phyloP scores from a whole-genome alignment of 2,113 vertebrate species.

The Lasiurus cinereus region DNA sequence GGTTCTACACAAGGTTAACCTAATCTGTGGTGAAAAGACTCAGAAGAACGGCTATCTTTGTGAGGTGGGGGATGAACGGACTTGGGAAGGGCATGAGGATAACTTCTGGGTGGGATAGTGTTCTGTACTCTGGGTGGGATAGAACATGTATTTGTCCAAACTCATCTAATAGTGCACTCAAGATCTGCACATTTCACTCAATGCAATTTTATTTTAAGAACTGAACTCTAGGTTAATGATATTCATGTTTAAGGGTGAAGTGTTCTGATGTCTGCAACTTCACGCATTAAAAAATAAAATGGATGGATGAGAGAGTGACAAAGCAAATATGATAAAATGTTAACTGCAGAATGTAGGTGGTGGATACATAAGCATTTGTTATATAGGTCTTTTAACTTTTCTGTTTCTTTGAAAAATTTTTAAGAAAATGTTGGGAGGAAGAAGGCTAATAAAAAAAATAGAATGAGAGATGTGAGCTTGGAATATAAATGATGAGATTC shows the following conservation, averaged over 20 bases:
- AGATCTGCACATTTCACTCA: not conserved
- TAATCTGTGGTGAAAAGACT: not conserved
- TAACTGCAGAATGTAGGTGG: not conserved
- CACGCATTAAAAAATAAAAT: conserved; percentile 33
- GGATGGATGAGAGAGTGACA: not conserved
- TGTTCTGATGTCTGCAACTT: not conserved
- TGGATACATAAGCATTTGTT: not conserved
- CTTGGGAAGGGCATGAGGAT: not conserved
- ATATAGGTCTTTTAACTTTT: conserved; percentile 13
- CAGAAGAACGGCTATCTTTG: not conserved
- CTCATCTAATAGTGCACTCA: not conserved
- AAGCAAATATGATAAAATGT: not conserved
- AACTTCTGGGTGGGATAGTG: not conserved
- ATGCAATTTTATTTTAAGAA: not conserved
- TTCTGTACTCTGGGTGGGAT: not conserved
- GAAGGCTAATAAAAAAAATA: conserved; percentile 14
- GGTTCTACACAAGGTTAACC: not conserved
- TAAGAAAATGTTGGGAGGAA: conserved; percentile 45
- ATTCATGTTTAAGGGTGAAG: not conserved
- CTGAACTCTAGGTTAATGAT: not conserved
- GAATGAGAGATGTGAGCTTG: conserved; percentile 32
- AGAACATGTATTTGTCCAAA: not conserved
- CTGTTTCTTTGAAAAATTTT: conserved; percentile 31
- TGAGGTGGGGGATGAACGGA: not conserved
- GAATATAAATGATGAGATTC: conserved; percentile 58